Base-by-base conservation (phyloP, 2,888 invertebrate species). In the Alsophila aescularia region DNA sequence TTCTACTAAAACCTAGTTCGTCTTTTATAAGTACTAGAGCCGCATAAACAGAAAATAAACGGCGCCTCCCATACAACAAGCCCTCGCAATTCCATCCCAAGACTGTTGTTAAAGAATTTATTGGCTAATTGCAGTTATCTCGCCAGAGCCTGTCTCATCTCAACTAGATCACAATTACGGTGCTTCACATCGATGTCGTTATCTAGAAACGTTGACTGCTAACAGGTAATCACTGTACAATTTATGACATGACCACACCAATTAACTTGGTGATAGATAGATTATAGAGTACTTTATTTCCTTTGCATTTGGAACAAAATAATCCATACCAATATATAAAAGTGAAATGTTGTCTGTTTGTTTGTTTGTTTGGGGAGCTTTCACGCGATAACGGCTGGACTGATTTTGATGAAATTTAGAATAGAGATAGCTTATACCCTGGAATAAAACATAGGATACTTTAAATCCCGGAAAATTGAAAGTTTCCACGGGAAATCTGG, bases 1-100 rank as follows among this genome's bases (percentile, higher is more conserved):
- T 5, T 18, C 18, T n/a, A n/a, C 18, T 5, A 4, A 18, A 5
- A 24, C 7, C 13, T 8, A 21, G 9, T 13, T 41, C 16, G 6
- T 3, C 3, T 24, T 21, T 2, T 34, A 2, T 7, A 42, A 16
- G 37, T 53, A 53, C 42, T 29, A 72, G 66, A 64, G 32, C 16
- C 42, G 10, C 65, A 70, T 72, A 69, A 66, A 64, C 60, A 24
- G 45, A 27, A 65, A 58, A 70, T 64, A 56, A 62, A 58, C 47
- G 52, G 39, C 41, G 14, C 36, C 36, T 47, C 31, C 39, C 36
- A 49, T 37, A 51, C 51, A 50, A 62, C 61, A 59, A 56, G 60
- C 61, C 42, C 32, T 62, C 16, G 59, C 62, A 70, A 70, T 70
- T 66, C 70, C 60, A 41, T 43, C 52, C 57, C 24, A 37, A 49